These are phyloP conservation scores for Neotoma lepida DNA, from an alignment of 2,113 vertebrate species.

Conservation along the genomic window DNA sequence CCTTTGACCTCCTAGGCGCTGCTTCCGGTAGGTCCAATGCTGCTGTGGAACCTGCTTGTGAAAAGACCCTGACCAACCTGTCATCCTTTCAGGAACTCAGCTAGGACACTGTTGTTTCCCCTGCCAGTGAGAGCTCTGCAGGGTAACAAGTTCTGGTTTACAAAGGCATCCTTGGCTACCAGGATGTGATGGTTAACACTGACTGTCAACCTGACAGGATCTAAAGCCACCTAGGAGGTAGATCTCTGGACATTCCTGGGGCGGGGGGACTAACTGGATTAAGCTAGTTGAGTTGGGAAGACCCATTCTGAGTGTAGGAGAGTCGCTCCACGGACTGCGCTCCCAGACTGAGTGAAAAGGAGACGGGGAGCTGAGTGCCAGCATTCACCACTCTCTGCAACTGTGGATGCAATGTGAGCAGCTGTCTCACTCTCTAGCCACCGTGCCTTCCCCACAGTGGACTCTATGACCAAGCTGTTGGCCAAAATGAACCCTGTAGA, in stretches of 20 bases:
- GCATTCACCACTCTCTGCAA: background rate
- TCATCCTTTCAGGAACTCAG: background rate
- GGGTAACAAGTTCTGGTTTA: background rate
- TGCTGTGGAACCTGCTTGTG: background rate
- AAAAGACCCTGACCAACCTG: background rate
- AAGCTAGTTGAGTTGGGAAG: background rate
- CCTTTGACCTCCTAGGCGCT: fast-evolving
- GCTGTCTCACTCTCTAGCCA: too few relatives aligned
- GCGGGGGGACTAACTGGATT: background rate
- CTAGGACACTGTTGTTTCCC: background rate
- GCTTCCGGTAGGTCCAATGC: background rate
- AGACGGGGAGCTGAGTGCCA: background rate
- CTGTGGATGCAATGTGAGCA: background rate
- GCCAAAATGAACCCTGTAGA: background rate
- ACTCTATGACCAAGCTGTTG: background rate
- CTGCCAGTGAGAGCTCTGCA: background rate
- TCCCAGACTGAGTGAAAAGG: background rate
- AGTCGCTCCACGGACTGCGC: background rate
- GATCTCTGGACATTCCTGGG: background rate
- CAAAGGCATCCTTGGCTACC: background rate
- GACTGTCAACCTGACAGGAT: background rate
- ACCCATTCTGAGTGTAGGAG: background rate
- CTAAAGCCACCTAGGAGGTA: background rate
- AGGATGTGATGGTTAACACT: background rate
- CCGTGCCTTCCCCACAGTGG: background rate